Evolutionary conservation across 2,113 vertebrate species (phyloP).

Genomic region (Antennarius striatus): DNA sequence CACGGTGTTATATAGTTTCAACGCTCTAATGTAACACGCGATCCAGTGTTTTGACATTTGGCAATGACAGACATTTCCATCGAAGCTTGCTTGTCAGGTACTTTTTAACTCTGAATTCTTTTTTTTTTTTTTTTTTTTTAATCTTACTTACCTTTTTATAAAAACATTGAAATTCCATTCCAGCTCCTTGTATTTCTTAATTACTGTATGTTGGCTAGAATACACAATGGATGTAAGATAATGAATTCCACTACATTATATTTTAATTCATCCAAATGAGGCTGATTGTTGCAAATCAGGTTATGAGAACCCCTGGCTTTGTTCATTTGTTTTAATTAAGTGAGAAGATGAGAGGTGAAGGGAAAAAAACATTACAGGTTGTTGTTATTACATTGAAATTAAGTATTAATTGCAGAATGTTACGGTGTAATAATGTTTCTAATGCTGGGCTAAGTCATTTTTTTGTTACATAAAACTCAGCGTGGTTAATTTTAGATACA

Average conservation of each 20-base stretch:
- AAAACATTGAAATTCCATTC: constrained; percentile 1
- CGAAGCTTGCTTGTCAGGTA: constrained; percentile 25
- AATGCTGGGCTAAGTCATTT: constrained; percentile 12
- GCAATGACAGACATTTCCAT: constrained; percentile 10
- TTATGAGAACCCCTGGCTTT: constrained; percentile 68
- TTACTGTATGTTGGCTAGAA: constrained; percentile 30
- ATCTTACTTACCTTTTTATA: constrained; percentile 16
- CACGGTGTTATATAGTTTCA: constrained; percentile 24
- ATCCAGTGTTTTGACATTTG: constrained; percentile 30
- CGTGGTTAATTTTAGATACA: constrained; percentile 36
- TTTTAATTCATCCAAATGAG: constrained; percentile 67
- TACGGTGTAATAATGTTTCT: constrained; percentile 32
- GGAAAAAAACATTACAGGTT: constrained; percentile 40
- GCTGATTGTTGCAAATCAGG: constrained; percentile 65
- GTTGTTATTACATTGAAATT: constrained; percentile 51
- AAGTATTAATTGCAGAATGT: constrained; percentile 57
- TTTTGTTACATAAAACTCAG: constrained; percentile 30
- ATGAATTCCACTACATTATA: constrained; percentile 59
- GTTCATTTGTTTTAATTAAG: constrained; percentile 76
- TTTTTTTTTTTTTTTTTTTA: constrained; percentile 2
- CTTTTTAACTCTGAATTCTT: too few species aligned
- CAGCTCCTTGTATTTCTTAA: neutral
- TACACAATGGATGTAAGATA: constrained; percentile 46
- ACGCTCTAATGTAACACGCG: constrained; percentile 16
- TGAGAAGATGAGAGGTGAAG: constrained; percentile 45